Base-by-base conservation (phyloP, 30 jellyfish, hydroid and myxozoan species). In the Euphysa ruthae region DNA sequence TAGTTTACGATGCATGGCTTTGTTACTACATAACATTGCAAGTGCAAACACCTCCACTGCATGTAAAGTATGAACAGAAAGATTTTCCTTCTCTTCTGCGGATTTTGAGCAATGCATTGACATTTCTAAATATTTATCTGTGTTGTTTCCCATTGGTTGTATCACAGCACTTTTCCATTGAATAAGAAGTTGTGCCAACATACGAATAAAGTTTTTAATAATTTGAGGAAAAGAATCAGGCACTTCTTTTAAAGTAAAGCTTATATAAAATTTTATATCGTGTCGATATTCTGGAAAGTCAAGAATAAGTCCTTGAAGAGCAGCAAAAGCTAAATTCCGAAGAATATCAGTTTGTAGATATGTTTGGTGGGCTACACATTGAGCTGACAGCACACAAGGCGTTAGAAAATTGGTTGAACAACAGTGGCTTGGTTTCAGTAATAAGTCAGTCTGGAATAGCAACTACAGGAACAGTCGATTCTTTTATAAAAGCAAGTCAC, bases 241-340 rank as follows among this genome's bases (percentile, higher is more conserved):
- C 8, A 88, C 97, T 28, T 88, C 97, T 46, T 65, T 74, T 63
- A 88, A 57, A 10, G 92, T 70, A 75, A 88, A 88, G 52, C 69
- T 66, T 21, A 80, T 79, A 57, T 77, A 88, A 26, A 94, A 94
- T 28, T 81, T 56, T n/a, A 88, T 92, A 27, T 80, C 93, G 27
- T 88, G 91, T 29, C 97, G 82, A 58, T 88, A 88, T 34, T 88
- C 97, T 14, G 94, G 97, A 61, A 88, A 88, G 35, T 88, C 97
- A 75, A 79, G 64, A 24, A 88, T 80, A 49, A 88, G 71, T 12
- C 95, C 82, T 58, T 88, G 97, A 38, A 88, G 77, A n/a, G 94
- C 94, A 0, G 97, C 83, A 56, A 79, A 88, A 12, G 97, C 97
- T 38, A 88, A 63, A 22, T 82, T 71, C 22, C 90, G 82, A 58